A percentile compares a stretch with the other conserved stretches of the same genome.
phyloP scores from a whole-genome alignment of 2,888 invertebrate species.

The Drosophila siamana region DNA sequence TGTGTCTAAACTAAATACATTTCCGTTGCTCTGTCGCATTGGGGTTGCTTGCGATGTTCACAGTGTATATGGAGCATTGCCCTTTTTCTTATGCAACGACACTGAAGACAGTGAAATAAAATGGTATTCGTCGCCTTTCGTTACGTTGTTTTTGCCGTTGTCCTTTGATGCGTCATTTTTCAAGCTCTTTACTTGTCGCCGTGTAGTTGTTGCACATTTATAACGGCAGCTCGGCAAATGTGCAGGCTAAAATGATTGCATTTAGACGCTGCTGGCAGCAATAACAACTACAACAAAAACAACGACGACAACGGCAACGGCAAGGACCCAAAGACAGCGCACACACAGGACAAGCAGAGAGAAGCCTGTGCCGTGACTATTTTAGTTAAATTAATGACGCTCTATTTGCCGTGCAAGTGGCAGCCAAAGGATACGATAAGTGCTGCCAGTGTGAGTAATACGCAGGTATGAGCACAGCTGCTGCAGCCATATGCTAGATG shows the following conservation, averaged over 20 bases:
- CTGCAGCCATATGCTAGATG: slow-evolving; percentile 18
- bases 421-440: slow-evolving; percentile 60
- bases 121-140: slow-evolving; percentile 42
- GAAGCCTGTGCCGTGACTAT: slow-evolving; percentile 58
- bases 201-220: slow-evolving; percentile 71
- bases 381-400: slow-evolving; percentile 77
- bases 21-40: slow-evolving; percentile 51
- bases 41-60: neutral
- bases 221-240: slow-evolving; percentile 49
- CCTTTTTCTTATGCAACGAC: slow-evolving; percentile 34
- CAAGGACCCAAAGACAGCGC: slow-evolving; percentile 28
- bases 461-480: slow-evolving; percentile 29
- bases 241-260: slow-evolving; percentile 73
- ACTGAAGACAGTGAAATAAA: slow-evolving; percentile 38
- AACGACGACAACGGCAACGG: neutral
- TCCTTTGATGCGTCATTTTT: slow-evolving; percentile 73
- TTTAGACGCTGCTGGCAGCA: slow-evolving; percentile 49
- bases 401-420: slow-evolving; percentile 69
- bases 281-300: slow-evolving; percentile 7
- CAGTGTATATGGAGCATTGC: slow-evolving; percentile 6
- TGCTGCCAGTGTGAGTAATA: slow-evolving; percentile 59
- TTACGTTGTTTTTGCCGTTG: slow-evolving; percentile 26
- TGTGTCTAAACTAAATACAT: slow-evolving; percentile 62
- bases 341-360: neutral
- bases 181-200: slow-evolving; percentile 68